These are phyloP conservation scores for Trachelipus rathkii DNA, from an alignment of 1,140 invertebrate genomes.

Conservation along the genomic window DNA sequence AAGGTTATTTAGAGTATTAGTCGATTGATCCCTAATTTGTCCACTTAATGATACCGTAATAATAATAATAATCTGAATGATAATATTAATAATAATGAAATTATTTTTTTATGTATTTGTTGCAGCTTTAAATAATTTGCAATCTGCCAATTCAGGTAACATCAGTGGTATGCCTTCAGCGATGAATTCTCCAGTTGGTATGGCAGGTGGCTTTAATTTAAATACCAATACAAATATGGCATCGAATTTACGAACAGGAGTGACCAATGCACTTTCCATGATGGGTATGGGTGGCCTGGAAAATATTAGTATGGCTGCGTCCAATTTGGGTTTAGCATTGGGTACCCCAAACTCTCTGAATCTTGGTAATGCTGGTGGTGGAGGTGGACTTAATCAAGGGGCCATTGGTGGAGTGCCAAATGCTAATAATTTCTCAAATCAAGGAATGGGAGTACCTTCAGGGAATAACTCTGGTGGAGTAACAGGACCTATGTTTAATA, in stretches of 20 bases:
- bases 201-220: not conserved
- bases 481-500: not conserved
- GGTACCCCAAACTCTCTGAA: slow-evolving; percentile 30
- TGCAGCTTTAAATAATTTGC: slow-evolving; percentile 12
- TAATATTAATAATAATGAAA: no score
- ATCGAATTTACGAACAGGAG: not conserved
- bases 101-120: not conserved
- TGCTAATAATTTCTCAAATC: slow-evolving; percentile 21
- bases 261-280: not conserved
- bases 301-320: not conserved
- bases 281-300: not conserved
- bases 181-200: not conserved
- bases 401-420: slow-evolving; percentile 17
- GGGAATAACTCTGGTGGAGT: slow-evolving; percentile 1
- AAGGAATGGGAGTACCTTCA: slow-evolving; percentile 4
- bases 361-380: not conserved
- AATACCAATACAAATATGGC: not conserved
- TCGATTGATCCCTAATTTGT: no score
- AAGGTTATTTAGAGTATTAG: no score
- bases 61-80: no score
- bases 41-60: no score
- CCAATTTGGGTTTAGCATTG: not conserved
- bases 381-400: not conserved
- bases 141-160: not conserved
- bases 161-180: not conserved